Evolutionary conservation across 2,797 vertebrate genomes (phyloP).

Genomic region (Lemur catta): DNA sequence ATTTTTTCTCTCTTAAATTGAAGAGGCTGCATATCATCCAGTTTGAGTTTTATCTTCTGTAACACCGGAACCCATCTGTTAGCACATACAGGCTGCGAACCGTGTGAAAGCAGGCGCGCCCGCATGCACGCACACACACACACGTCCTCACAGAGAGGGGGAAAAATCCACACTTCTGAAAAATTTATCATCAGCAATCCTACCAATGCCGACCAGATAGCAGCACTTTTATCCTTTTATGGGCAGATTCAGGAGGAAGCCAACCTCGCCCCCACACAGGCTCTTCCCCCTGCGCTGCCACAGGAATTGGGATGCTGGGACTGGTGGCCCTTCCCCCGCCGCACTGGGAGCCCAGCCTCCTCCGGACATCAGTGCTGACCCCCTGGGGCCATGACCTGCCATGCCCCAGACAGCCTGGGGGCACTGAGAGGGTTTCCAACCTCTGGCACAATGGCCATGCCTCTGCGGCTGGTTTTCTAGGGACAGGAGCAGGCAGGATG

Average conservation of each 20-base stretch:
- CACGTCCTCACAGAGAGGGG: not conserved
- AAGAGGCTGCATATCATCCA: constrained; percentile 57
- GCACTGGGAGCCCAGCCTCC: not conserved
- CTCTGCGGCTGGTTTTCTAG: not conserved
- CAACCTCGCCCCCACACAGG: constrained; percentile 47
- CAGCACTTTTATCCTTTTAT: constrained; percentile 84
- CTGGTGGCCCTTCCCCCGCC: constrained; percentile 21
- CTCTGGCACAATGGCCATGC: not conserved
- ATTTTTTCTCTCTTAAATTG: constrained; percentile 47
- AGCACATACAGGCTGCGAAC: constrained; percentile 58
- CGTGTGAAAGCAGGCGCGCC: not conserved
- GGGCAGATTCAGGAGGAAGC: constrained; percentile 83
- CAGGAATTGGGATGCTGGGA: constrained; percentile 55
- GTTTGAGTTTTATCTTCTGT: constrained; percentile 71
- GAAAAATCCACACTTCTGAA: constrained; percentile 48
- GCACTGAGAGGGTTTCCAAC: not conserved
- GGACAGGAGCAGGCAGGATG: not conserved
- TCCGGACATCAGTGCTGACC: not conserved
- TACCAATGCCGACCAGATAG: constrained; percentile 77
- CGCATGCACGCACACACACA: not conserved
- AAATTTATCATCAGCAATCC: constrained; percentile 71
- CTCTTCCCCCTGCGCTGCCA: constrained; percentile 47
- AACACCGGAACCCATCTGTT: constrained; percentile 76
- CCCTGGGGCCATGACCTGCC: constrained; percentile 36
- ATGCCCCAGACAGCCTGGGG: not conserved